Evolutionary conservation across 2,797 vertebrate genomes (phyloP).

Genomic region (Siniperca obscura): DNA sequence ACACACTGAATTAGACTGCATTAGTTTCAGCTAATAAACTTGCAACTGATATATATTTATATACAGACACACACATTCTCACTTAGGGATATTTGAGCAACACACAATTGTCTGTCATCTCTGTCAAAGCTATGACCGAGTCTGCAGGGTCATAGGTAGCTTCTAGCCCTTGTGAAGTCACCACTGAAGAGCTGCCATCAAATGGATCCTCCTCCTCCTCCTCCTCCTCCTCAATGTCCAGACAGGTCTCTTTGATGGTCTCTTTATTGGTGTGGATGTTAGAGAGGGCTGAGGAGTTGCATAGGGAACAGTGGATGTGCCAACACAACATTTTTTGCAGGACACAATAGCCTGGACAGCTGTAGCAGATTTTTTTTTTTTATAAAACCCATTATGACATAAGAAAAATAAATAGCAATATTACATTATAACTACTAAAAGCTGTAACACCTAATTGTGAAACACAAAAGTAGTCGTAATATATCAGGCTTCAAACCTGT

Average conservation of each 20-base stretch:
- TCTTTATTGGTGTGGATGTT: neutral
- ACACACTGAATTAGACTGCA: too few species aligned
- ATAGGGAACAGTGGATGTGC: neutral
- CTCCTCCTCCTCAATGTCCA: neutral
- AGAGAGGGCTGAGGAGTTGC: too few species aligned
- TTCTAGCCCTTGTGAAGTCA: too few species aligned
- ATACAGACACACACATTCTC: too few species aligned
- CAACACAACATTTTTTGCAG: neutral
- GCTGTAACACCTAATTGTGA: neutral
- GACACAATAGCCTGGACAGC: constrained; percentile 1
- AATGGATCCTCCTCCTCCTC: too few species aligned
- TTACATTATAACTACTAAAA: neutral
- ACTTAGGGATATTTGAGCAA: too few species aligned
- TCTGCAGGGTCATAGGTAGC: too few species aligned
- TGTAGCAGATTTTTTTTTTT: neutral
- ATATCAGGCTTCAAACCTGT: neutral
- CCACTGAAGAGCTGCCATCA: too few species aligned
- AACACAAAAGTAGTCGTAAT: neutral
- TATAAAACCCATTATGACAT: neutral
- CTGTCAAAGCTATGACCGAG: too few species aligned
- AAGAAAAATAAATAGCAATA: neutral
- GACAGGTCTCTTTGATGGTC: neutral
- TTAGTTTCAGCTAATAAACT: too few species aligned
- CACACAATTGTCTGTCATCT: too few species aligned
- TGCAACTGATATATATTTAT: too few species aligned